Base-by-base conservation (phyloP, 2,797 vertebrate species). In the Sebastes itinus region DNA sequence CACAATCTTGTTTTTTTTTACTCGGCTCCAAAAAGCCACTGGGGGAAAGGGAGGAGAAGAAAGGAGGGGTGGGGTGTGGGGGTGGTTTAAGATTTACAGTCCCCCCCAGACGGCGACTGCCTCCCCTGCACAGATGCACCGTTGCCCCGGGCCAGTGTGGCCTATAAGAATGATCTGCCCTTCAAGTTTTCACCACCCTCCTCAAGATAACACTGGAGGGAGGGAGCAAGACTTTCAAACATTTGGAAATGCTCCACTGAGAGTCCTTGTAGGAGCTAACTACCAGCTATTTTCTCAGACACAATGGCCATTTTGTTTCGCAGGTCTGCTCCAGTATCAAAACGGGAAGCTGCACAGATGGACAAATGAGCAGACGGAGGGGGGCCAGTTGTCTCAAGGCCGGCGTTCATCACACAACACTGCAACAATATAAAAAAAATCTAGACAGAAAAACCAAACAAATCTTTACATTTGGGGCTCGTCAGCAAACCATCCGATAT, bases 121-220 rank as follows among this genome's bases (percentile, higher is more conserved):
- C 80, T 81, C 88, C 87, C 83, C 72, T 85, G 82, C 87, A 85
- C 94, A 95, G 95, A 94, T 95, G 95, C 89, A 89, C 77, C 42
- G n/a, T 75, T 58, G 92, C 94, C 89, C 71, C 49, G 35, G 92
- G 92, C 91, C 89, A 81, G 86, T 68, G 78, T 73, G 75, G 82
- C 86, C 90, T 80, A 91, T 93, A 90, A 91, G 92, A 94, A 90
- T 83, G 82, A 94, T 90, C 91, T 86, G 81, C 87, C 92, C 92
- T 92, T 94, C 93, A 91, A 85, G 89, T 93, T 94, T 94, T 95
- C 91, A 92, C 88, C 93, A 93, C 91, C 86, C 86, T 90, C 85
- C 81, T 83, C 89, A 20, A 93, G 93, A 95, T 94, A 95, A 93
- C 89, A 88, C 77, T 61, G 77, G 62, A 85, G 84, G 82, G 77